Base-by-base conservation (phyloP, 2,888 invertebrate species). In the Drosophila bunnanda region DNA sequence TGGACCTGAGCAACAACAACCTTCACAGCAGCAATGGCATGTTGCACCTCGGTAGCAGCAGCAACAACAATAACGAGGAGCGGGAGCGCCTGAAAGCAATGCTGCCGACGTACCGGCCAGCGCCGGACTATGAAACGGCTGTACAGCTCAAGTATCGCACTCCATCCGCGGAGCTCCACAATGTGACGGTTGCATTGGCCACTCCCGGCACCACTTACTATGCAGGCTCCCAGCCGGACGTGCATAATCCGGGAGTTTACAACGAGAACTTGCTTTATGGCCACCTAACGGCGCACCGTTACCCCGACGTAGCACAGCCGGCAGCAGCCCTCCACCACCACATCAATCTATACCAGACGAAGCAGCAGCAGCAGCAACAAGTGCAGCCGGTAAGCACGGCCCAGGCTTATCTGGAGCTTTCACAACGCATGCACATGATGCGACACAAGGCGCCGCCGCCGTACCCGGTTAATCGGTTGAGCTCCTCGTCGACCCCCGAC, bases 91-190 rank as follows among this genome's bases (percentile, higher is more conserved):
- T 93, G 80, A 95, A 96, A 85, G 95, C 96, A 17, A 93, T 97
- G 76, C 92, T 97, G n/a, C 97, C 97, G 0, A 95, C 96, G 0
- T 97, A 97, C 91, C 94, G 98, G 4, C 97, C 97, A 0, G 97
- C 98, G 2, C 98, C 99, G 0, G 98, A 98, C 93, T 99, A 99
- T 92, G 98, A 98, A 90, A 97, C 97, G 0, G 98, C 98, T 15
- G 94, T 98, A 71, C 96, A 97, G 90, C 96, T 97, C 86, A 85
- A 85, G 91, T 96, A 96, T 92, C 94, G 95, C 53, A 94, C 93
- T 32, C 93, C 93, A n/a, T 92, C 93, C n/a, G 92, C 92, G 62
- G 93, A 93, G 77, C 72, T 92, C 64, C 91, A 92, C 44, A 90
- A 91, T 60, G 78, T 91, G 22, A 78, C 89, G 12, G 56, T 88